Base-by-base conservation (phyloP, 2,888 invertebrate species). In the Caenorhabditis doughertyi region DNA sequence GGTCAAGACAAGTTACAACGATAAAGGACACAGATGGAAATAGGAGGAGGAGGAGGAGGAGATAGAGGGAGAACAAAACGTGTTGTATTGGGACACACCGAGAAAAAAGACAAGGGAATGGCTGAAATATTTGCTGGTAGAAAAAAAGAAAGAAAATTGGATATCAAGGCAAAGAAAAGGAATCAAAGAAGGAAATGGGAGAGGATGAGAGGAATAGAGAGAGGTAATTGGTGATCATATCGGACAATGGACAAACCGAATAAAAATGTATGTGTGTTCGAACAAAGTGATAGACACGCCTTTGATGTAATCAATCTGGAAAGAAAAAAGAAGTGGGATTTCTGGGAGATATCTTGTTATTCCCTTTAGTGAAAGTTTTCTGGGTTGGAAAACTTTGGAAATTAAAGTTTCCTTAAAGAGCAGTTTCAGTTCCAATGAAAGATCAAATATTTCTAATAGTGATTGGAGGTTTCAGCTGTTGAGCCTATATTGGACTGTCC, bases 1-100 rank as follows among this genome's bases (percentile, higher is more conserved):
- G 77, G 77, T 77, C 77, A 77, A 77, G 68, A 77, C 77, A 68
- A 77, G 77, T 77, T 77, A 77, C 77, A 77, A 77, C 64, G 60
- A 42, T 53, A 60, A 73, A 73, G 64, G 62, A 73, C 68, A 77
- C 53, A 53, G 49, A 25, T 39, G 39, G 39, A 39, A 53, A 29
- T 13, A 13, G 42, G 29, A 23, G 35, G 35, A 39, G 42, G 25
- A 13, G n/a, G 39, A 51, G 42, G 47, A 29, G 7, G n/a, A 49
- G 72, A 68, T 23, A 51, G 42, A 56, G 21, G 7, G n/a, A 49
- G 72, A 68, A 77, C 76, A 76, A 76, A 68, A 68, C 68, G 77
- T 77, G 77, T 77, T 74, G 65, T 49, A 49, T 21, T 42, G 68
- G 55, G 68, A 56, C 53, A 55, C 35, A 39, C 16, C 39, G 23